These are phyloP conservation scores for Morinoia aosen DNA, from an alignment of 2,888 invertebrate genomes.

Conservation along the genomic window DNA sequence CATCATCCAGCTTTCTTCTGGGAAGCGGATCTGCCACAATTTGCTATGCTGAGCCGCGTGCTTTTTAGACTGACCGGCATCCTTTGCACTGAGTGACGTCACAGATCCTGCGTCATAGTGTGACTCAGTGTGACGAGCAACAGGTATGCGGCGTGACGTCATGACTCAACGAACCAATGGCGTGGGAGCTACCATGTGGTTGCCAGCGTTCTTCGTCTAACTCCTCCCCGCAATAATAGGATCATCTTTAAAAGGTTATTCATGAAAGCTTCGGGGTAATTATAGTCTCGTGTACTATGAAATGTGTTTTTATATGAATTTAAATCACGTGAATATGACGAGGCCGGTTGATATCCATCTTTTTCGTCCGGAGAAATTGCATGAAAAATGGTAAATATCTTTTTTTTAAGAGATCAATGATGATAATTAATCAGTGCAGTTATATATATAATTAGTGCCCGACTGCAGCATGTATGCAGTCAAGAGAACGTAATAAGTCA, in stretches of 20 bases:
- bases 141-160: slow-evolving; percentile 28
- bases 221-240: neutral
- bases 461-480: too few relatives aligned
- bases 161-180: neutral
- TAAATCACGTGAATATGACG: neutral
- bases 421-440: too few relatives aligned
- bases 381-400: neutral
- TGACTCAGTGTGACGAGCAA: slow-evolving; percentile 26
- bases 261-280: neutral
- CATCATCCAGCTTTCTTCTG: slow-evolving; percentile 20
- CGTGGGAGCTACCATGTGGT: neutral
- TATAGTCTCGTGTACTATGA: neutral
- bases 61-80: neutral
- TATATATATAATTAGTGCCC: too few relatives aligned
- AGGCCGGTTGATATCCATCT: neutral
- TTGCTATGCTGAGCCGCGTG: neutral
- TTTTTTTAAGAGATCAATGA: too few relatives aligned
- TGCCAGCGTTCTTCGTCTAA: neutral
- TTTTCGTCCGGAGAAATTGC: neutral
- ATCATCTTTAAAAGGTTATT: neutral
- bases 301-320: neutral
- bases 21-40: slow-evolving; percentile 19
- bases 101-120: neutral
- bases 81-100: slow-evolving; percentile 35
- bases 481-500: too few relatives aligned